phyloP scores from a whole-genome alignment of 2,113 vertebrate genomes.

The Acanthisitta chloris region DNA sequence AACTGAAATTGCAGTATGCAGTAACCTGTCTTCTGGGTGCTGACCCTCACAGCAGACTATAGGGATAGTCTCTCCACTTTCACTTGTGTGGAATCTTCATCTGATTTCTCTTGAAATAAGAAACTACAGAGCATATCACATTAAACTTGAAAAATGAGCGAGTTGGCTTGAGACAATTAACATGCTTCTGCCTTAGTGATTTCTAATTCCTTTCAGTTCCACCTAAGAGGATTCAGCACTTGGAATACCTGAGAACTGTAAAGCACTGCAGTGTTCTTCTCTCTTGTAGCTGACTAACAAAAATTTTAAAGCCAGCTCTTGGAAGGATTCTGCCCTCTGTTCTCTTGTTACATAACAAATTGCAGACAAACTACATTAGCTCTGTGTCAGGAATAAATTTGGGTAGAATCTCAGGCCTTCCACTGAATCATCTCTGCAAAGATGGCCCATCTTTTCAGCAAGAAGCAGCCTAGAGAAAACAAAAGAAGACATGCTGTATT shows the following conservation, averaged over 20 bases:
- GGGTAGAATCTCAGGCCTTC: slow-evolving; percentile 97
- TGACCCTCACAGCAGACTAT: background rate
- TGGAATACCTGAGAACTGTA: slow-evolving; percentile 56
- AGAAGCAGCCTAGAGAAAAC: slow-evolving; percentile 83
- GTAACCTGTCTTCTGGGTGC: background rate
- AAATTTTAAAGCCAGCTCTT: background rate
- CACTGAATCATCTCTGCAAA: slow-evolving; percentile 96
- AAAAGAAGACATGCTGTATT: background rate
- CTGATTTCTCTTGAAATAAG: background rate
- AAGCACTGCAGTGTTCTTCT: slow-evolving; percentile 6
- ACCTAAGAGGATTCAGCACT: background rate
- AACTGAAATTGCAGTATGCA: background rate
- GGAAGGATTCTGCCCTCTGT: slow-evolving; percentile 5
- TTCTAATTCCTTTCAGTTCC: slow-evolving; percentile 16
- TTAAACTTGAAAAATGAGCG: background rate
- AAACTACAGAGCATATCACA: background rate
- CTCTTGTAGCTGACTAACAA: background rate
- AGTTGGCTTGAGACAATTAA: background rate
- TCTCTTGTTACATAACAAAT: background rate
- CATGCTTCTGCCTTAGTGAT: slow-evolving; percentile 1
- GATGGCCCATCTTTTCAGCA: slow-evolving; percentile 95
- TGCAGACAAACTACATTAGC: slow-evolving; percentile 49
- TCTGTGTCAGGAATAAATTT: slow-evolving; percentile 87
- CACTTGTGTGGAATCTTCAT: background rate
- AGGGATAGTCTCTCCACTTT: background rate